Evolutionary conservation across 2,888 invertebrate species (phyloP).

Genomic region (Nephrotoma guestfalica): DNA sequence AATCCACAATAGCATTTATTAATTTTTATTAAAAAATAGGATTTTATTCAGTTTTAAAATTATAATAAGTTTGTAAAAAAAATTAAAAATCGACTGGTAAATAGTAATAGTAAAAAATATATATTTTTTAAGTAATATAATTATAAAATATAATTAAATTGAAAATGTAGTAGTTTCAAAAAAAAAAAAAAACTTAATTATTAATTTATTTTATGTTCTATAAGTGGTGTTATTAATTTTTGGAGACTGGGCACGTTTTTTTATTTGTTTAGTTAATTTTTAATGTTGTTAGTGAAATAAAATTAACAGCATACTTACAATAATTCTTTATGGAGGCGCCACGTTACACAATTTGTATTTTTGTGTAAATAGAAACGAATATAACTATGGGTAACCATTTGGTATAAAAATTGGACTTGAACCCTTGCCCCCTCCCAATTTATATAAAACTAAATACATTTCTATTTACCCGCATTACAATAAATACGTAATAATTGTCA

Average conservation of each 20-base stretch:
- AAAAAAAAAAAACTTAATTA: not conserved
- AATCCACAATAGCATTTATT: not conserved
- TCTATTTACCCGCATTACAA: not conserved
- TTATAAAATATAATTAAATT: not conserved
- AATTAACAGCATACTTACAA: not conserved
- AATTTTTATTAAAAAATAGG: not conserved
- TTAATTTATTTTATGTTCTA: not conserved
- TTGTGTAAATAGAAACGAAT: not conserved
- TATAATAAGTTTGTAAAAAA: not conserved
- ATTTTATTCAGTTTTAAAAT: not conserved
- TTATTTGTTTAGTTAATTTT: not conserved
- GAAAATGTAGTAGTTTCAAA: not conserved
- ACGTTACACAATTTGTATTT: not conserved
- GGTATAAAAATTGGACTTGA: too few species aligned
- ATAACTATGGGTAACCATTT: not conserved
- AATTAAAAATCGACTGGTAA: not conserved
- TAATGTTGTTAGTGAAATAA: not conserved
- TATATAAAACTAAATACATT: not conserved
- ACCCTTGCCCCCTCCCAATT: not conserved
- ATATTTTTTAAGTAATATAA: not conserved
- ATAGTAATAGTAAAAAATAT: not conserved
- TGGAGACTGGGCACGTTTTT: not conserved
- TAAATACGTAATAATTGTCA: not conserved
- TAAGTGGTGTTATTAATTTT: not conserved
- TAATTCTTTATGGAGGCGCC: not conserved